Percentiles rank a stretch among this genome's conserved stretches.
phyloP scores from a whole-genome alignment of 2,113 vertebrate genomes.

The Atlantisia rogersi region DNA sequence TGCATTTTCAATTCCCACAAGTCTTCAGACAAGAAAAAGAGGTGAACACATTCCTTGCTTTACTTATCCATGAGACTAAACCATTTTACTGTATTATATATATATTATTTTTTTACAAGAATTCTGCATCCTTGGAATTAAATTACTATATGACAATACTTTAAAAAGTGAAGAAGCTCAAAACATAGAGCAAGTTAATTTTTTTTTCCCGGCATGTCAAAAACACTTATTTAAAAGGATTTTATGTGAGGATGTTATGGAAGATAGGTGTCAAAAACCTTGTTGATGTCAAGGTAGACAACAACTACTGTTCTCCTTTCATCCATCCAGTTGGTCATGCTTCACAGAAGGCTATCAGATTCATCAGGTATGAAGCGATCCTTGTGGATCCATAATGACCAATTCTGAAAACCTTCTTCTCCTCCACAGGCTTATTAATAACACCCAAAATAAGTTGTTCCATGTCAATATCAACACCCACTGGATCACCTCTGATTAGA shows the following conservation, averaged over 20 bases:
- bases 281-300: too few relatives aligned
- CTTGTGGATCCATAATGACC: too few relatives aligned
- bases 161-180: conserved; percentile 40
- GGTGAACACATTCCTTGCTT: conserved; percentile 25
- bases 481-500: background rate
- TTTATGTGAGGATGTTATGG: too few relatives aligned
- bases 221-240: background rate
- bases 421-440: too few relatives aligned
- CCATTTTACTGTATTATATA: background rate
- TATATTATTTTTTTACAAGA: conserved; percentile 34
- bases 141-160: conserved; percentile 43
- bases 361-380: too few relatives aligned
- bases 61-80: conserved; percentile 15
- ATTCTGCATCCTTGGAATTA: conserved; percentile 20
- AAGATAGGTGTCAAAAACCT: too few relatives aligned
- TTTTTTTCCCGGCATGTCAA: conserved; percentile 2
- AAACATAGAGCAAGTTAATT: background rate
- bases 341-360: too few relatives aligned
- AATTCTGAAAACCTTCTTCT: too few relatives aligned
- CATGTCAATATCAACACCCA: background rate
- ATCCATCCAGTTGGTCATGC: too few relatives aligned
- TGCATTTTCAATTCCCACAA: conserved; percentile 60
- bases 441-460: too few relatives aligned
- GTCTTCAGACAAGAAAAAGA: conserved; percentile 43
- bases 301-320: too few relatives aligned